Evolutionary conservation across 2,888 invertebrate species (phyloP).

Genomic region (Cristatella mucedo): DNA sequence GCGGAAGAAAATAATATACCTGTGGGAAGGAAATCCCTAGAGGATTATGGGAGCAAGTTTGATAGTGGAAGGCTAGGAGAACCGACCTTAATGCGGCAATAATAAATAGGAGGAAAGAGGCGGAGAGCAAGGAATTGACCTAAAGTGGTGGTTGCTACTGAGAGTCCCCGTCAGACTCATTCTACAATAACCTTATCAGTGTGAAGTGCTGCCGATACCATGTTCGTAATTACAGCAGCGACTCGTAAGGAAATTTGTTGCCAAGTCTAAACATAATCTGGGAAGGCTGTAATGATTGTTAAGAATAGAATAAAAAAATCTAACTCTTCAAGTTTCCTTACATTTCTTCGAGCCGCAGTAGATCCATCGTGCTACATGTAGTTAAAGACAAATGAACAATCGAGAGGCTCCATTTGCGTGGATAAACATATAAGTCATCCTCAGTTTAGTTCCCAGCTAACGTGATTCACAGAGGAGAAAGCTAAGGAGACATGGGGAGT

Average conservation of each 20-base stretch:
- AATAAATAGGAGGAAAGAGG: slow-evolving; percentile 55
- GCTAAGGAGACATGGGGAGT: slow-evolving; percentile 48
- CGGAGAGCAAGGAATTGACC: slow-evolving; percentile 61
- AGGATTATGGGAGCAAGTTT: slow-evolving; percentile 54
- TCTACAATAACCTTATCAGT: slow-evolving; percentile 49
- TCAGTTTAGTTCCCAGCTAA: slow-evolving; percentile 54
- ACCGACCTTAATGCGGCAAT: slow-evolving; percentile 47
- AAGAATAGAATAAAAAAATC: slow-evolving; percentile 51
- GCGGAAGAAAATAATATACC: slow-evolving; percentile 54
- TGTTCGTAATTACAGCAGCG: slow-evolving; percentile 42
- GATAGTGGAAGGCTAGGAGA: slow-evolving; percentile 51
- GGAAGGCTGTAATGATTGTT: slow-evolving; percentile 55
- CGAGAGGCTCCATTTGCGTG: slow-evolving; percentile 58
- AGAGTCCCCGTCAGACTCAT: slow-evolving; percentile 62
- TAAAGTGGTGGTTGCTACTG: slow-evolving; percentile 55
- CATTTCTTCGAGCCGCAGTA: slow-evolving; percentile 43
- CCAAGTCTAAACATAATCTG: slow-evolving; percentile 62
- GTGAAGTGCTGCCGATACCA: slow-evolving; percentile 55
- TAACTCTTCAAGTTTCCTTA: slow-evolving; percentile 49
- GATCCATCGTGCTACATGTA: slow-evolving; percentile 53
- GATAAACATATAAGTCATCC: slow-evolving; percentile 51
- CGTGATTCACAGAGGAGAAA: slow-evolving; percentile 52
- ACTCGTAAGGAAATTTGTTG: slow-evolving; percentile 69
- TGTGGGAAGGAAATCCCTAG: slow-evolving; percentile 50
- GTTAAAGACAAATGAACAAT: slow-evolving; percentile 54